Evolutionary conservation across 2,113 vertebrate species (phyloP).

Genomic region (Aphelocoma coerulescens): DNA sequence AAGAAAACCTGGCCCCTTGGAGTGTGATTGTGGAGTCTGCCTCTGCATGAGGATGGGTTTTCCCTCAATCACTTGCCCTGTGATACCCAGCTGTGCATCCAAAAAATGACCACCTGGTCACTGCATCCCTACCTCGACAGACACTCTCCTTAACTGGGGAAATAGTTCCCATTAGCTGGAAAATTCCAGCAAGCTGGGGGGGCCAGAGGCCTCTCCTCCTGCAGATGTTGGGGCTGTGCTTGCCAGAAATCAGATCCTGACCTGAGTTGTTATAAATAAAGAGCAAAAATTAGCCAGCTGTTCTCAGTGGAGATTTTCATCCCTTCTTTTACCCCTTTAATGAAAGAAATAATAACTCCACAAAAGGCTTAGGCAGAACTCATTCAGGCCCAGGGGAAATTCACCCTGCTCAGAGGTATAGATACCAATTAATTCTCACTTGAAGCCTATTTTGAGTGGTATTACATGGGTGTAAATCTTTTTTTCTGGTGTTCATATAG

Average conservation of each 20-base stretch:
- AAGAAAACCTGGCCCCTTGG: not conserved
- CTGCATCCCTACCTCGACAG: not conserved
- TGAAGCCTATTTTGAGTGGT: not conserved
- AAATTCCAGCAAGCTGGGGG: constrained; percentile 8
- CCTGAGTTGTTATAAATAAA: constrained; percentile 33
- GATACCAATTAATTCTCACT: constrained; percentile 34
- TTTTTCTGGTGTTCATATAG: not conserved
- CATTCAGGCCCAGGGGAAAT: constrained; percentile 11
- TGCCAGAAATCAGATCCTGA: constrained; percentile 49
- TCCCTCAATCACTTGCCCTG: not conserved
- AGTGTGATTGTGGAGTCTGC: not conserved
- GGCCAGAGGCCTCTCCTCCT: constrained; percentile 34
- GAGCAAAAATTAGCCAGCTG: constrained; percentile 54
- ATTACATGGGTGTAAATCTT: not conserved
- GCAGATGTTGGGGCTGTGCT: constrained; percentile 57
- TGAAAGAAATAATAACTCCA: constrained; percentile 21
- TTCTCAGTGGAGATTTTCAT: constrained; percentile 24
- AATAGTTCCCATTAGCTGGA: not conserved
- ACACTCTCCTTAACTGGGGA: not conserved
- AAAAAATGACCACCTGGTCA: not conserved
- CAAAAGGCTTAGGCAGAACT: constrained; percentile 1
- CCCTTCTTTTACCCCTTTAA: not conserved
- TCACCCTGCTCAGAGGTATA: not conserved
- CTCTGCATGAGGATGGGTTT: not conserved
- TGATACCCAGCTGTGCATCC: not conserved